These are phyloP conservation scores for Molossus alvarezi DNA, from an alignment of 2,797 vertebrate species.

Conservation along the genomic window DNA sequence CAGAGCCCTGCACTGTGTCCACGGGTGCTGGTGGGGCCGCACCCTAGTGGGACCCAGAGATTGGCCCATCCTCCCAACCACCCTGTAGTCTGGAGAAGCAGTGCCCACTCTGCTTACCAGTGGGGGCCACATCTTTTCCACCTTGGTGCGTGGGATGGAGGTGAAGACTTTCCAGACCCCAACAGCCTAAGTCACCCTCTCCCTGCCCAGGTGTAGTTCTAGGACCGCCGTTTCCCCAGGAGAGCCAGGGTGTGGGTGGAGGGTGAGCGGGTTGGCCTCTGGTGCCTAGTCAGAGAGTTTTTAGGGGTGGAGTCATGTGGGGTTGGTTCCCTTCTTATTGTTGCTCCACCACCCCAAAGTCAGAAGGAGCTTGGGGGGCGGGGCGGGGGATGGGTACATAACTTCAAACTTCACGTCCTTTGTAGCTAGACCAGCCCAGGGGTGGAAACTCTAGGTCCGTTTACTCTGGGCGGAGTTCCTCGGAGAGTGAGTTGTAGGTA, in stretches of 20 bases:
- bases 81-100: not conserved
- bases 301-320: too few relatives aligned
- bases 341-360: not conserved
- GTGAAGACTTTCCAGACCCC: not conserved
- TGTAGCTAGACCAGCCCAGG: not conserved
- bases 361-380: not conserved
- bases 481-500: not conserved
- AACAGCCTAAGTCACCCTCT: not conserved
- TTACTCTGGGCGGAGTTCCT: not conserved
- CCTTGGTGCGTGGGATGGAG: too few relatives aligned
- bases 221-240: accelerated
- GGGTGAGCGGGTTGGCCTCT: not conserved
- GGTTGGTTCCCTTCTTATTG: not conserved
- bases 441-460: accelerated
- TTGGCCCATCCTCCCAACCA: not conserved
- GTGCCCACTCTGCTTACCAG: not conserved
- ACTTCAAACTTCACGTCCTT: not conserved
- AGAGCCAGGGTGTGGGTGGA: not conserved
- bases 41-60: not conserved
- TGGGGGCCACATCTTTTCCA: not conserved
- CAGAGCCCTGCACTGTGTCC: not conserved
- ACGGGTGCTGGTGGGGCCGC: accelerated
- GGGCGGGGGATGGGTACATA: accelerated
- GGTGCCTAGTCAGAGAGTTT: not conserved
- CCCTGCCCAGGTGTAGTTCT: not conserved